A percentile compares a stretch with the other conserved stretches of the same genome.
These are phyloP conservation scores for Laterallus jamaicensis DNA, from an alignment of 2,113 vertebrate genomes.

Conservation along the genomic window DNA sequence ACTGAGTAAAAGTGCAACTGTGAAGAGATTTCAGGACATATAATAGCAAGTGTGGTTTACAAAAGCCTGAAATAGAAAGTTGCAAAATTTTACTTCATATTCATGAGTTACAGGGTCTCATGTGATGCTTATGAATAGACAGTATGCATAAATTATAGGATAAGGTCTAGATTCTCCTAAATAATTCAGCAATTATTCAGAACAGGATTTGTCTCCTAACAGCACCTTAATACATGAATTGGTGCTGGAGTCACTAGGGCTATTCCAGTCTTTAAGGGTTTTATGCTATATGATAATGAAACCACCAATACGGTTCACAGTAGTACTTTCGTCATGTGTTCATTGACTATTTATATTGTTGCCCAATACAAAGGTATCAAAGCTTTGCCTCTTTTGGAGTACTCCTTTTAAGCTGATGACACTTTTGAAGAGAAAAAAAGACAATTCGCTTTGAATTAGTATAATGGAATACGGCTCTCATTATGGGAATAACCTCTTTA, in stretches of 20 bases:
- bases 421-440: background rate
- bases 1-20: background rate
- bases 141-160: background rate
- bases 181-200: background rate
- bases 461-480: background rate
- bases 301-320: background rate
- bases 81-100: background rate
- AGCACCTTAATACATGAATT: background rate
- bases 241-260: background rate
- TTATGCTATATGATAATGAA: background rate
- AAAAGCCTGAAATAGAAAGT: background rate
- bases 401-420: background rate
- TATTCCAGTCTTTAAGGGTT: background rate
- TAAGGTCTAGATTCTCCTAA: background rate
- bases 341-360: background rate
- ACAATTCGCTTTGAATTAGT: background rate
- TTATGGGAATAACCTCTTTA: background rate
- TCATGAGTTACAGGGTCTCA: background rate
- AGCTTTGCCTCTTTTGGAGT: background rate
- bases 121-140: background rate
- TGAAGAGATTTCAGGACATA: background rate
- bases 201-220: background rate
- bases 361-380: background rate
- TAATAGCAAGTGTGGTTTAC: accelerated
- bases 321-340: background rate